Percentiles rank a stretch among this genome's conserved stretches.
These are phyloP conservation scores for Drosophila kurseongensis DNA, from an alignment of 1,140 invertebrate species.

Conservation along the genomic window DNA sequence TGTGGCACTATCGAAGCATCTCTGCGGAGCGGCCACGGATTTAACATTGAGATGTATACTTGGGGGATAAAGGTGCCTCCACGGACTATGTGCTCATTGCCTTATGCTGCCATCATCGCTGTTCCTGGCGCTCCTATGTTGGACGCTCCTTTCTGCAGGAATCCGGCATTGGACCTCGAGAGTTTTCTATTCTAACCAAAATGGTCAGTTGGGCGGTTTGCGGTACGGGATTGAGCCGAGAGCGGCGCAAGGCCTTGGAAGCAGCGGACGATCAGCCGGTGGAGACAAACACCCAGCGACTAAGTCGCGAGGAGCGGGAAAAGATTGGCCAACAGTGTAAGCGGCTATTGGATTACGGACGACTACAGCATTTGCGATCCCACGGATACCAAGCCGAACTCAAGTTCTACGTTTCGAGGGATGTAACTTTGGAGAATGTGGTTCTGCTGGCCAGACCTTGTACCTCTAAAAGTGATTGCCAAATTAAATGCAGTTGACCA, in stretches of 20 bases:
- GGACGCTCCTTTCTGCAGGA: constrained; percentile 87
- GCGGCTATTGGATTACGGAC: constrained; percentile 90
- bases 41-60: constrained; percentile 88
- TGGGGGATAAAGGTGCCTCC: constrained; percentile 64
- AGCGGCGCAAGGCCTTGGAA: constrained; percentile 81
- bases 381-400: constrained; percentile 87
- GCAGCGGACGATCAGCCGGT: constrained; percentile 60
- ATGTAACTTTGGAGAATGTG: constrained; percentile 91
- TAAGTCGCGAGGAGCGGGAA: constrained; percentile 86
- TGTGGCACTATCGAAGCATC: constrained; percentile 93
- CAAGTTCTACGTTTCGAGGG: constrained; percentile 87
- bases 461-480: constrained; percentile 5
- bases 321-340: constrained; percentile 90
- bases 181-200: constrained; percentile 91
- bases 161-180: constrained; percentile 86
- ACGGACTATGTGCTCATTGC: constrained; percentile 90
- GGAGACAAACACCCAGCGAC: constrained; percentile 63
- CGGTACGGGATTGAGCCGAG: constrained; percentile 87
- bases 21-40: constrained; percentile 94
- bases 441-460: constrained; percentile 87
- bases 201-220: constrained; percentile 94
- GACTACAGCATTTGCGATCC: constrained; percentile 87
- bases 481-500: constrained; percentile 35
- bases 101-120: constrained; percentile 95
- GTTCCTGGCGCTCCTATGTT: constrained; percentile 89